A percentile compares a stretch with the other conserved stretches of the same genome.
Evolutionary conservation across 2,888 invertebrate genomes (phyloP).

Genomic region (Ashinkailepas kermadecensis): DNA sequence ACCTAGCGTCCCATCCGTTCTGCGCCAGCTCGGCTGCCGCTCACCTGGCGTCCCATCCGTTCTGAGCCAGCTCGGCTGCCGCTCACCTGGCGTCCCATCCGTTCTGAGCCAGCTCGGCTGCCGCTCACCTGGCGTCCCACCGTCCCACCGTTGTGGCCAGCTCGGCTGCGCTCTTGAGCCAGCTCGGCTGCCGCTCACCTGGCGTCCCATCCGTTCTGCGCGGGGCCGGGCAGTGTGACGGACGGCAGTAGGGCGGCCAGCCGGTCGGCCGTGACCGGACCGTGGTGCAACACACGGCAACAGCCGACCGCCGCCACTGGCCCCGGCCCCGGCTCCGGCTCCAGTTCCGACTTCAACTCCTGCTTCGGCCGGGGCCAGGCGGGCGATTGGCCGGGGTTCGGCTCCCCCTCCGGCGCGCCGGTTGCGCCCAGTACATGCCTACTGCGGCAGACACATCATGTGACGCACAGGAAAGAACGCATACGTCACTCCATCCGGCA

Average conservation of each 20-base stretch:
- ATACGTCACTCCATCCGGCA: background rate
- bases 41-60: no score
- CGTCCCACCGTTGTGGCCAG: no score
- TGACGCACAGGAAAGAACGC: background rate
- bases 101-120: no score
- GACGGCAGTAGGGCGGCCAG: background rate
- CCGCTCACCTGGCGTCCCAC: no score
- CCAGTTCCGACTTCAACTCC: background rate
- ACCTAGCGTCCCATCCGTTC: no score
- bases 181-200: background rate
- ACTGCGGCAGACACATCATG: background rate
- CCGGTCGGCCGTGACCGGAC: background rate
- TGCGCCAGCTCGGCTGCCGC: no score
- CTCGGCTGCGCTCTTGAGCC: no score
- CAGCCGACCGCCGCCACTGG: background rate
- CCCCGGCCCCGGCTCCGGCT: background rate
- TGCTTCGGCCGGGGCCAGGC: no score
- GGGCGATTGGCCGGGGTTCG: no score
- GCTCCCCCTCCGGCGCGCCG: no score
- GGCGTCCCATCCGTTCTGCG: background rate
- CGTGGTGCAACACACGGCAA: background rate
- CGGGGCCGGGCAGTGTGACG: background rate
- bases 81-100: no score
- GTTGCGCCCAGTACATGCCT: background rate
- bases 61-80: no score